Evolutionary conservation across 2,888 invertebrate genomes (phyloP).

Genomic region (Nomada ruficornis): DNA sequence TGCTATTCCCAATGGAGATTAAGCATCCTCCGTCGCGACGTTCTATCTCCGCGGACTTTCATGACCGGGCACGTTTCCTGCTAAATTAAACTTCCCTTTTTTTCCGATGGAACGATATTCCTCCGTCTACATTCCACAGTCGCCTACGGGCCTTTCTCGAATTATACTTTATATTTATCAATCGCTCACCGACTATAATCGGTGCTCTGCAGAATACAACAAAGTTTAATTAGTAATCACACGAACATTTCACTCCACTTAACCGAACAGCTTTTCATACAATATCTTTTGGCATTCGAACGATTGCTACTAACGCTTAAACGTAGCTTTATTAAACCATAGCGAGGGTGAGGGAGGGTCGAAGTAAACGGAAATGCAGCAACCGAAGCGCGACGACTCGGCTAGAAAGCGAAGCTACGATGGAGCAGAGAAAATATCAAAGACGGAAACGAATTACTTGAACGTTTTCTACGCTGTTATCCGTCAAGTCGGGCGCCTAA

Average conservation of each 20-base stretch:
- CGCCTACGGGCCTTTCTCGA: not conserved
- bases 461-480: conserved; percentile 38
- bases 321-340: conserved; percentile 27
- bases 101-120: not conserved
- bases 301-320: conserved; percentile 17
- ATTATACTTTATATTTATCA: not conserved
- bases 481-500: conserved; percentile 2
- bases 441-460: conserved; percentile 32
- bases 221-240: too few species aligned
- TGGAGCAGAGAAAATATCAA: too few species aligned
- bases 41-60: conserved; percentile 42
- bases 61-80: conserved; percentile 13
- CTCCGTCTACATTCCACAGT: not conserved
- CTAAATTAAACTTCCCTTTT: conserved; percentile 15
- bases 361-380: not conserved
- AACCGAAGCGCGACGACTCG: not conserved
- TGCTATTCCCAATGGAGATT: conserved; percentile 63
- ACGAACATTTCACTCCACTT: too few species aligned
- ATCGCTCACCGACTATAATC: not conserved
- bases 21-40: conserved; percentile 58
- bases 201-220: too few species aligned
- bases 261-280: too few species aligned
- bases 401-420: conserved; percentile 17
- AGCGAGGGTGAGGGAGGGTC: not conserved
- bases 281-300: too few species aligned